Base-by-base conservation (phyloP, 1,140 invertebrate species). In the Listronotus oregonensis region DNA sequence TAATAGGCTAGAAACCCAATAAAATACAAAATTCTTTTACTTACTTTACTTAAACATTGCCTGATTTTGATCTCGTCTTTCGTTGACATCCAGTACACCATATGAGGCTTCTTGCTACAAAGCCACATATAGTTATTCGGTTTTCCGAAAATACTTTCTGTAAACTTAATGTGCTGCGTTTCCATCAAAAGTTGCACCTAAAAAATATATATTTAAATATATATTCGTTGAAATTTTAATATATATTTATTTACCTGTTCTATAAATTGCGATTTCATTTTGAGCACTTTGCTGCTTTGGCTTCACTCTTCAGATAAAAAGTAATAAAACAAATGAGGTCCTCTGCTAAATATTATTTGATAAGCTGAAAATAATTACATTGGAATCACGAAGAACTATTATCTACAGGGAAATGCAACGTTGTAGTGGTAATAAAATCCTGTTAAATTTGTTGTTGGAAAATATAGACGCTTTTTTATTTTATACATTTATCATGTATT, bases 151-250 rank as follows among this genome's bases (percentile, higher is more conserved):
- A 69, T 6, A 27, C 51, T 58, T 52, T 75, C 73, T 4, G 64
- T 51, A 42, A 65, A 66, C 66, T 72, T 73, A n/a, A 70, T 68
- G 49, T 75, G 73, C 44, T 75, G 73, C 2, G 66, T 64, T 27
- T 75, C 66, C 73, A 75, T 75, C 18, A 75, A 66, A 14, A 70
- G 56, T 67, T 75, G 70, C 10, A 75, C 68, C 73, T 75, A 31
- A 63, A 67, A 62, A 27, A 43, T 46, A 42, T 21, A 40, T 17
- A 27, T 54, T 52, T 44, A 27, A 64, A 49, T 11, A 32, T 37
- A 1, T 15, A 32, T 18, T 52, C 1, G 7, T 9, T 43, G 44
- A 11, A 46, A 42, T 27, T 47, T 31, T 37, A 15, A 31, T 7
- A 18, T 12, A 18, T 6, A 8, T 4, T 18, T 15, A 34, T 42